These are phyloP conservation scores for Xestia sexstrigata DNA, from an alignment of 2,888 invertebrate genomes.

Conservation along the genomic window DNA sequence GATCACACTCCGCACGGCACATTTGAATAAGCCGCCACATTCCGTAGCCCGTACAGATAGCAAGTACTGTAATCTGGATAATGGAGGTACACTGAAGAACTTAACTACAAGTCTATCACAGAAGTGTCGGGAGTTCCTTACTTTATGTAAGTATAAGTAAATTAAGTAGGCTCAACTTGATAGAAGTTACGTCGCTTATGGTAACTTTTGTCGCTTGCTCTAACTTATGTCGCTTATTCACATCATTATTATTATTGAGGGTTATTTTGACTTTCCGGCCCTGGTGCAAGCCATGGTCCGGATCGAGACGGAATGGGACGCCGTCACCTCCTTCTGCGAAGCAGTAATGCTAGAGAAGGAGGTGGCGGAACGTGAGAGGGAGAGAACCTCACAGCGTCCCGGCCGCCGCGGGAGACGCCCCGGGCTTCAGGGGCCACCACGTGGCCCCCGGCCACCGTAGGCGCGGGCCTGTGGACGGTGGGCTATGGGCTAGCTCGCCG, in stretches of 20 bases:
- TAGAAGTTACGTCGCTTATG: slow-evolving; percentile 24
- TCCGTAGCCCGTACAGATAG: slow-evolving; percentile 1
- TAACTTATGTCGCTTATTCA: slow-evolving; percentile 28
- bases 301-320: no score
- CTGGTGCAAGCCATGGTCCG: no score
- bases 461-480: no score
- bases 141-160: slow-evolving; percentile 7
- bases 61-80: slow-evolving; percentile 22
- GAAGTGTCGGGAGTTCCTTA: slow-evolving; percentile 18
- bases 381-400: no score
- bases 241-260: slow-evolving; percentile 1
- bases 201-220: not conserved
- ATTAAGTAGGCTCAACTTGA: slow-evolving; percentile 36
- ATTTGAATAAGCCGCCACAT: slow-evolving; percentile 36
- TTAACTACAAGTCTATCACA: slow-evolving; percentile 20
- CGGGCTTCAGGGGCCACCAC: no score
- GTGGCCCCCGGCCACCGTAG: no score
- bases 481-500: no score
- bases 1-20: slow-evolving; percentile 13
- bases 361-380: no score
- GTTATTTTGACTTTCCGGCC: slow-evolving; percentile 12
- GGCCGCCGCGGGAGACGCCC: no score
- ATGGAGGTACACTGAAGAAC: slow-evolving; percentile 11
- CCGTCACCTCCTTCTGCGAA: no score
- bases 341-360: no score